A percentile compares a stretch with the other conserved stretches of the same genome.
Conservation (phyloP, 1,140 invertebrate genomes). For the Calliopsis andreniformis region DNA sequence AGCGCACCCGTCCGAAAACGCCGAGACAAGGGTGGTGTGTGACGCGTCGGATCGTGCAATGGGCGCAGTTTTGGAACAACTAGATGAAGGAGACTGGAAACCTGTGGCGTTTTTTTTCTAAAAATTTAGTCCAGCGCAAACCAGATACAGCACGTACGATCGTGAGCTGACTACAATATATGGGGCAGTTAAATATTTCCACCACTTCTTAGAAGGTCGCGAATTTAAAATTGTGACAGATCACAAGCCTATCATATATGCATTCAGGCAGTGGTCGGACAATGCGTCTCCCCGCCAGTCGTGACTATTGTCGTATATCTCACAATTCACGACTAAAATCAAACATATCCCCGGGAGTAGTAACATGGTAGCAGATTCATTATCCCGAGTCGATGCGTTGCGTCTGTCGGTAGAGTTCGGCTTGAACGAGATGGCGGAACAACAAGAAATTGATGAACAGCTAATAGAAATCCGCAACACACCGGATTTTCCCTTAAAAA, state of each 20-base stretch:
- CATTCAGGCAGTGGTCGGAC: not conserved
- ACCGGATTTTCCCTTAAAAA: not conserved
- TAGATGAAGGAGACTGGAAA: not conserved
- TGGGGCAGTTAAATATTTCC: not conserved
- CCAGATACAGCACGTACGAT: conserved; percentile 11
- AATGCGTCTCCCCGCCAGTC: not conserved
- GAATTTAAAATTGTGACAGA: not conserved
- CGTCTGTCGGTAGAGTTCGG: not conserved
- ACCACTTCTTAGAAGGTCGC: not conserved
- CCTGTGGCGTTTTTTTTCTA: conserved; percentile 2
- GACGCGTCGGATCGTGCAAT: not conserved
- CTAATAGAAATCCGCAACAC: not conserved
- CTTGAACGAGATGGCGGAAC: not conserved
- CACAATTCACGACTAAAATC: conserved; percentile 6
- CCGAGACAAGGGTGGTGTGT: not conserved
- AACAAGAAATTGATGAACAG: not conserved
- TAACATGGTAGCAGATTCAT: not conserved
- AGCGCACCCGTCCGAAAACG: not conserved
- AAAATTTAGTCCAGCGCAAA: not conserved
- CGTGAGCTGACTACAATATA: not conserved
- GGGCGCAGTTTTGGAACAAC: not conserved
- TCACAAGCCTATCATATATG: conserved; percentile 13
- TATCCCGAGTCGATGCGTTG: not conserved
- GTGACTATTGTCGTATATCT: not conserved
- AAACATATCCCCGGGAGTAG: not conserved